Base-by-base conservation (phyloP, 2,888 invertebrate genomes). In the Cryptocephalus primarius region DNA sequence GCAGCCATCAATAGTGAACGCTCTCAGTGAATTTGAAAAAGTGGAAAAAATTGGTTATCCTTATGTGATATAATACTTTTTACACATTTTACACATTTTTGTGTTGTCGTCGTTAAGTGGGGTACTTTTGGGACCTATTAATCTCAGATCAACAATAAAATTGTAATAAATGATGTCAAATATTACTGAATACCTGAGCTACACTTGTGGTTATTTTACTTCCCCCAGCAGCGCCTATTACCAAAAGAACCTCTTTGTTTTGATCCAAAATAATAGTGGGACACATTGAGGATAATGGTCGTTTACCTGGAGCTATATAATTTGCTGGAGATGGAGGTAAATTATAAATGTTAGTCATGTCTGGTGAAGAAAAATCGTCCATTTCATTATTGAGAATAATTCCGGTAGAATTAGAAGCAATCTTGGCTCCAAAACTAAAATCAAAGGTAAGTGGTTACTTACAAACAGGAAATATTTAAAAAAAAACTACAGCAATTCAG, bases 271-370 rank as follows among this genome's bases (percentile, higher is more conserved):
- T 72, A 41, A 96, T 81, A 31, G 83, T 75, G 0, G 95, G 95
- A 49, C 81, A 82, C 91, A 94, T 95, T 0, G 93, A 93, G 14
- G 93, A 94, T 60, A 93, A 72, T 0, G 95, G 91, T 36, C 87
- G 76, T 62, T 90, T 88, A 2, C 85, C 83, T 0, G 93, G 88
- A 32, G 70, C 72, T 42, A 95, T 83, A 65, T 81, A 85, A 72
- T 96, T 97, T 1, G 85, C 82, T 3, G 53, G 55, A 1, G 89
- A 88, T 0, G 94, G 85, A 1, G 87, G 86, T 41, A 90, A 67
- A 1, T 80, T 83, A 60, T 83, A 89, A 1, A 76, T 70, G 54
- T 82, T 89, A 4, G 72, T 66, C 8, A 75, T 72, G 47, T 76
- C 69, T 0, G 87, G 85, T 3, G 83, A 76, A 0, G 87, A 82